Conservation (phyloP, 1,140 invertebrate genomes). For the Procambarus clarkii region DNA sequence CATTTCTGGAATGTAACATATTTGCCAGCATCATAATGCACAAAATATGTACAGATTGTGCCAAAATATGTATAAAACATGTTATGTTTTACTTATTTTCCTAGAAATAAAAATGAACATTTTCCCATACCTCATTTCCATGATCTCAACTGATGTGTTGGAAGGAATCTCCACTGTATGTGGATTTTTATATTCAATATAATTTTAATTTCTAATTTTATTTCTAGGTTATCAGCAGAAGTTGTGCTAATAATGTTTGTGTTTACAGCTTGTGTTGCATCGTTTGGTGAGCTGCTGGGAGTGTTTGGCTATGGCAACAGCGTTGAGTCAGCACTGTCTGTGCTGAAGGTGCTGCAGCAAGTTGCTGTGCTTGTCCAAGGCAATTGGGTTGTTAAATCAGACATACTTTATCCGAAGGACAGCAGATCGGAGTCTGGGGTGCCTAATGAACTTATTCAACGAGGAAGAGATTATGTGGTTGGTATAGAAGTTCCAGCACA, state of each 20-base stretch:
- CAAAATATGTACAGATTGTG: no score
- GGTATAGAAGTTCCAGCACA: constrained; percentile 74
- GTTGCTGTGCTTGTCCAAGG: constrained; percentile 89
- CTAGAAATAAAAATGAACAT: no score
- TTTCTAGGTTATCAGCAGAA: no score
- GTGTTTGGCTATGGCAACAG: constrained; percentile 77
- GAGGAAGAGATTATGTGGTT: constrained; percentile 91
- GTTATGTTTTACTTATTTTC: no score
- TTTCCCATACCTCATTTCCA: no score
- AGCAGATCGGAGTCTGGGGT: constrained; percentile 83
- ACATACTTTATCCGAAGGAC: constrained; percentile 86
- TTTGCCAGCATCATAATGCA: no score
- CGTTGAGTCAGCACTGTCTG: constrained; percentile 74
- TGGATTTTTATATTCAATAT: no score
- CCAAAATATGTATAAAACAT: no score
- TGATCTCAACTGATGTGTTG: no score
- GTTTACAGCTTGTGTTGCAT: constrained; percentile 84
- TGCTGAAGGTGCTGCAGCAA: constrained; percentile 81
- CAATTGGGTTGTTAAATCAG: constrained; percentile 93
- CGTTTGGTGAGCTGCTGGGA: constrained; percentile 82
- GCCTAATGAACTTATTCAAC: constrained; percentile 84
- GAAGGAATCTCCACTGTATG: no score
- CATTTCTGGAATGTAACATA: no score
- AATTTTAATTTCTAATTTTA: no score
- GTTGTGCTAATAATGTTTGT: not conserved